A percentile compares a stretch with the other conserved stretches of the same genome.
Evolutionary conservation across 1,140 invertebrate genomes (phyloP).

Genomic region (Nebria ingens): DNA sequence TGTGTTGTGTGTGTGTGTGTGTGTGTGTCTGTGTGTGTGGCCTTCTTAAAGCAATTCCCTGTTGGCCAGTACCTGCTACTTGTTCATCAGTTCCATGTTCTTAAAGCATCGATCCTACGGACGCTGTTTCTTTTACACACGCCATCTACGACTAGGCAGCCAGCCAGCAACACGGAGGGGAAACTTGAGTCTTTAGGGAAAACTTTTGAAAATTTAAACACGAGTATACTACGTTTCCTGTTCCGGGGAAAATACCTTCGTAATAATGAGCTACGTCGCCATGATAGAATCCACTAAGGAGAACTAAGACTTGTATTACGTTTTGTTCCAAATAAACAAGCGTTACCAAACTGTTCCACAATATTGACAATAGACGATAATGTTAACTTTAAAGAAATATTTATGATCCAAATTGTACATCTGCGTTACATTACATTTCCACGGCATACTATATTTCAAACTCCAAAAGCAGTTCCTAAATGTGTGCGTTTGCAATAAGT

Average conservation of each 20-base stretch:
- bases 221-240: conserved; percentile 1
- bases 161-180: too few relatives aligned
- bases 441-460: too few relatives aligned
- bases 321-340: too few relatives aligned
- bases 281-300: not conserved
- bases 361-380: too few relatives aligned
- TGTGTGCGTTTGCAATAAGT: too few relatives aligned
- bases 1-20: not conserved
- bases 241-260: not conserved
- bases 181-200: not conserved
- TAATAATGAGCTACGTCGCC: conserved; percentile 3
- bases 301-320: too few relatives aligned
- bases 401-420: too few relatives aligned
- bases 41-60: not conserved
- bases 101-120: conserved; percentile 2
- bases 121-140: not conserved
- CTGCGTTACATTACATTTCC: too few relatives aligned
- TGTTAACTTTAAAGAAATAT: too few relatives aligned
- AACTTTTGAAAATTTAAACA: conserved; percentile 10
- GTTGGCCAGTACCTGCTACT: not conserved
- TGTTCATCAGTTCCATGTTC: conserved; percentile 4
- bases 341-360: too few relatives aligned
- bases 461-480: too few relatives aligned
- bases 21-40: not conserved
- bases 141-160: too few relatives aligned